Evolutionary conservation across 2,113 vertebrate genomes (phyloP).

Genomic region (Ceuthmochares aereus): DNA sequence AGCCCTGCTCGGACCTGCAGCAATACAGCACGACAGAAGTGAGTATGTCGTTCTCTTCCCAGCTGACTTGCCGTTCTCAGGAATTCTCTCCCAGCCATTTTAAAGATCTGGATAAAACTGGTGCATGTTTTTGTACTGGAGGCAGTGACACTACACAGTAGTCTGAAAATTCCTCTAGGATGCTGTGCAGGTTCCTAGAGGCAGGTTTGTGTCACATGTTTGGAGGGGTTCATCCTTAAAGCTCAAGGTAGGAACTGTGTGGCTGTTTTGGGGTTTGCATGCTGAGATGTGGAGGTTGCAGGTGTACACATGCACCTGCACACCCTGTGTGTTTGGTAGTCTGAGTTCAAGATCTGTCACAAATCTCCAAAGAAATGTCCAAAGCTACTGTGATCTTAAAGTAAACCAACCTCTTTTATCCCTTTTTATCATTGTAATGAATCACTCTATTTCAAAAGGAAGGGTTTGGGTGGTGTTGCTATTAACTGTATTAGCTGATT

Average conservation of each 20-base stretch:
- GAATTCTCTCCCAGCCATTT: neutral
- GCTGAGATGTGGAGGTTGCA: neutral
- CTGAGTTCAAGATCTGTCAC: neutral
- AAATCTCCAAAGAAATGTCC: neutral
- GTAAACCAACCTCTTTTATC: neutral
- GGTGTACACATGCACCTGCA: neutral
- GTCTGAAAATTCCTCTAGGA: neutral
- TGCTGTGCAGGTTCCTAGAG: neutral
- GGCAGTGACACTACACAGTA: neutral
- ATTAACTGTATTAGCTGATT: neutral
- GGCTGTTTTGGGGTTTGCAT: neutral
- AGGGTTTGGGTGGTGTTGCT: neutral
- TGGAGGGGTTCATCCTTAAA: neutral
- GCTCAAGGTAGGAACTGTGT: accelerated
- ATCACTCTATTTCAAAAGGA: neutral
- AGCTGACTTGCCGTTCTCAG: accelerated
- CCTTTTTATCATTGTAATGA: neutral
- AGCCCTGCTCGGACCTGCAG: neutral
- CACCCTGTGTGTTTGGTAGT: neutral
- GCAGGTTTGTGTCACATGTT: neutral
- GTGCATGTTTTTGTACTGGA: accelerated
- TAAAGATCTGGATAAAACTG: neutral
- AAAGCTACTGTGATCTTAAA: neutral
- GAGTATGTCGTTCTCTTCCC: neutral
- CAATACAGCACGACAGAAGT: neutral